A percentile compares a stretch with the other conserved stretches of the same genome.
These are phyloP conservation scores for Lagopus leucura DNA, from an alignment of 2,113 vertebrate genomes.

Conservation along the genomic window DNA sequence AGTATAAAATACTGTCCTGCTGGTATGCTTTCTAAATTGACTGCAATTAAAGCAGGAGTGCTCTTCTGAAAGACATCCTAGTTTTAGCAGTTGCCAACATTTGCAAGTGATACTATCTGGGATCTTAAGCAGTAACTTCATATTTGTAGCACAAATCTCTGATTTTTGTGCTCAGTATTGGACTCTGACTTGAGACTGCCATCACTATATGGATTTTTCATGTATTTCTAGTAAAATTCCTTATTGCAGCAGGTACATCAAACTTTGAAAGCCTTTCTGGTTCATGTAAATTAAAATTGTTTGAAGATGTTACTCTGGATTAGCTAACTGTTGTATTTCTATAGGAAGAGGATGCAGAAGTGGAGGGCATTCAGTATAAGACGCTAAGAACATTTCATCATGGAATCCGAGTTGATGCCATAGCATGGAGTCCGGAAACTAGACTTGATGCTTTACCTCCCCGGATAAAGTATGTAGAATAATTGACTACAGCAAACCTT, in stretches of 20 bases:
- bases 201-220: not conserved
- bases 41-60: not conserved
- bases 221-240: not conserved
- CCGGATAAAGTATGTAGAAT: constrained; percentile 83
- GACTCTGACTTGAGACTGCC: not conserved
- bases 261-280: not conserved
- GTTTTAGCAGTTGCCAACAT: not conserved
- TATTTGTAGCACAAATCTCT: not conserved
- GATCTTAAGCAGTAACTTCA: not conserved
- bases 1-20: not conserved
- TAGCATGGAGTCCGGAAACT: constrained; percentile 96
- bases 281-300: not conserved
- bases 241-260: not conserved
- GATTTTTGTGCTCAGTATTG: not conserved
- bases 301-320: not conserved
- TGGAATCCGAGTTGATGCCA: constrained; percentile 86
- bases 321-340: constrained; percentile 66
- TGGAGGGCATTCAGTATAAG: constrained; percentile 90
- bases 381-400: constrained; percentile 88
- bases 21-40: not conserved
- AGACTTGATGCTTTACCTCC: constrained; percentile 87
- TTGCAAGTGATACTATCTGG: not conserved
- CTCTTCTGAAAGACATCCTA: not conserved
- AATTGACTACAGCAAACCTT: not conserved
- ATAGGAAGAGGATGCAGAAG: constrained; percentile 91